A percentile compares a stretch with the other conserved stretches of the same genome.
Evolutionary conservation across 64 coral and sea anemone genomes (phyloP).

Genomic region (Astreopora myriophthalma): DNA sequence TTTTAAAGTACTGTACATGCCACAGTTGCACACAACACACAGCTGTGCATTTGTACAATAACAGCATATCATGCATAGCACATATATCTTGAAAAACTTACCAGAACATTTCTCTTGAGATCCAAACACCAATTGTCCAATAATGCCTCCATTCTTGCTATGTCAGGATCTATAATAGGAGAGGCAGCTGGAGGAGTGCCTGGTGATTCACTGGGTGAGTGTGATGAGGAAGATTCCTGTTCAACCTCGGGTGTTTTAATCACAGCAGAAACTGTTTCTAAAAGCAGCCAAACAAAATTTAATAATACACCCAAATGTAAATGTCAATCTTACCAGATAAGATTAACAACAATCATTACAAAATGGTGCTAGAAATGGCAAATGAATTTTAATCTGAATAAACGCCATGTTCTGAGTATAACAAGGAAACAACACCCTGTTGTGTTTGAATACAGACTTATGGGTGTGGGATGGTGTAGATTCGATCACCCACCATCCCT

Average conservation of each 20-base stretch:
- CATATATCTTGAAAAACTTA: conserved; percentile 2
- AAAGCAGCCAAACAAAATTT: background rate
- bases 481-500: too few relatives aligned
- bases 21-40: too few relatives aligned
- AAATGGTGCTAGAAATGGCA: too few relatives aligned
- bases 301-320: too few relatives aligned
- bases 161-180: conserved; percentile 89
- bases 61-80: background rate
- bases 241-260: background rate
- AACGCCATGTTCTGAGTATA: too few relatives aligned
- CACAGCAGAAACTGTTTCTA: background rate
- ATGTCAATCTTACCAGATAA: too few relatives aligned
- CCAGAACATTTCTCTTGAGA: conserved; percentile 96
- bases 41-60: too few relatives aligned
- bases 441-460: too few relatives aligned
- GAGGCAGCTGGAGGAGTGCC: conserved; percentile 17
- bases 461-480: too few relatives aligned
- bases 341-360: too few relatives aligned
- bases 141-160: conserved; percentile 93
- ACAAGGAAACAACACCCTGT: too few relatives aligned
- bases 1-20: background rate
- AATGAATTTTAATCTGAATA: too few relatives aligned
- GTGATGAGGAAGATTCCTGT: conserved; percentile 38
- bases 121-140: conserved; percentile 95
- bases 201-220: conserved; percentile 27